Conservation (phyloP, 2,888 invertebrate species). For the Epirrita christyi region DNA sequence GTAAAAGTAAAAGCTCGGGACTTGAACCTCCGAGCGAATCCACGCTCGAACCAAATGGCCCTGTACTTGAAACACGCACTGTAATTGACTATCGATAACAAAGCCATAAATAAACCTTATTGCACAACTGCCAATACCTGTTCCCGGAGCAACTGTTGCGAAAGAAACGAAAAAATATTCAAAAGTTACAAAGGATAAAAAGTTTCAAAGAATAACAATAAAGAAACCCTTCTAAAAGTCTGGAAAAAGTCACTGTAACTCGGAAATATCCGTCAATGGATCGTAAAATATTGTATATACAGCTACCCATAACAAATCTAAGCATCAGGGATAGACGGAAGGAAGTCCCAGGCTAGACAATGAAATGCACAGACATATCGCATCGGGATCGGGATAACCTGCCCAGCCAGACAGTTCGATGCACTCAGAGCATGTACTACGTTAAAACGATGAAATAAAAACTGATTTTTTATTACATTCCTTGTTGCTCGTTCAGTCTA, state of each 20-base stretch:
- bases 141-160: slow-evolving; percentile 6
- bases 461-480: not conserved
- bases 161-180: slow-evolving; percentile 1
- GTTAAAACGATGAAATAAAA: not conserved
- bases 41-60: slow-evolving; percentile 58
- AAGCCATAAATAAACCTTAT: slow-evolving; percentile 45
- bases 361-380: slow-evolving; percentile 15
- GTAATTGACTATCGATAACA: slow-evolving; percentile 54
- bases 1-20: slow-evolving; percentile 30
- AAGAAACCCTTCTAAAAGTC: too few species aligned
- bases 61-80: slow-evolving; percentile 48
- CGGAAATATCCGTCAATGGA: not conserved
- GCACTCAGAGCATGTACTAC: slow-evolving; percentile 18
- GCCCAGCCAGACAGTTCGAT: slow-evolving; percentile 41
- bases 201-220: not conserved
- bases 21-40: slow-evolving; percentile 21
- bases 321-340: not conserved
- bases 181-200: not conserved
- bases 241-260: not conserved
- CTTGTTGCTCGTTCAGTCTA: not conserved
- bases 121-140: slow-evolving; percentile 21
- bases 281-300: too few species aligned
- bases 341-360: not conserved
- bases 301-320: not conserved
- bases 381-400: slow-evolving; percentile 6